These are phyloP conservation scores for Hirtodrosophila alboralis DNA, from an alignment of 2,888 invertebrate genomes.

Conservation along the genomic window DNA sequence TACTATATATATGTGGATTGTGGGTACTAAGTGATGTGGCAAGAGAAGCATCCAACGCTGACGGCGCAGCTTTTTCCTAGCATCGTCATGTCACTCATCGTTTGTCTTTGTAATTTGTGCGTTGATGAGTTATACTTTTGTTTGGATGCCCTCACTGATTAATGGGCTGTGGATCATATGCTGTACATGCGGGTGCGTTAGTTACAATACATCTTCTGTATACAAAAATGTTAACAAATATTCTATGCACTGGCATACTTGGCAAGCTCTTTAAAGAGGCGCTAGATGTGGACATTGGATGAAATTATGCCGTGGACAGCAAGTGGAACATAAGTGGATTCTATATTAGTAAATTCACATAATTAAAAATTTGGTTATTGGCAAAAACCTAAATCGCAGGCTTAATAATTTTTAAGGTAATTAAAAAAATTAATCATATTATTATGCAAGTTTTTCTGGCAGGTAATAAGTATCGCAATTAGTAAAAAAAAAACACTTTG, in stretches of 20 bases:
- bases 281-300: conserved; percentile 2
- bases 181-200: conserved; percentile 48
- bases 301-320: background rate
- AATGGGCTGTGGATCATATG: conserved; percentile 69
- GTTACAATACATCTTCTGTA: conserved; percentile 16
- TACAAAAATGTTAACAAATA: conserved; percentile 3
- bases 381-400: too few relatives aligned
- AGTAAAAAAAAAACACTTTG: too few relatives aligned
- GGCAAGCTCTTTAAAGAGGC: conserved; percentile 2
- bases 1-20: conserved; percentile 57
- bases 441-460: too few relatives aligned
- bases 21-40: conserved; percentile 68
- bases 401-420: too few relatives aligned
- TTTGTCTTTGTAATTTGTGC: conserved; percentile 78
- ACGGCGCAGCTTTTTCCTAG: conserved; percentile 43
- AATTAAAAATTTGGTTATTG: too few relatives aligned
- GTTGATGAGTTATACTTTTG: conserved; percentile 77
- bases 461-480: too few relatives aligned
- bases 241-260: conserved; percentile 13
- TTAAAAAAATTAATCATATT: too few relatives aligned
- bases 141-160: conserved; percentile 63
- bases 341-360: background rate
- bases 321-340: conserved; percentile 6
- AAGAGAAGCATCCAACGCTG: conserved; percentile 17
- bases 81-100: conserved; percentile 70